Conservation (phyloP, 2,797 vertebrate genomes). For the Furcifer pardalis region DNA sequence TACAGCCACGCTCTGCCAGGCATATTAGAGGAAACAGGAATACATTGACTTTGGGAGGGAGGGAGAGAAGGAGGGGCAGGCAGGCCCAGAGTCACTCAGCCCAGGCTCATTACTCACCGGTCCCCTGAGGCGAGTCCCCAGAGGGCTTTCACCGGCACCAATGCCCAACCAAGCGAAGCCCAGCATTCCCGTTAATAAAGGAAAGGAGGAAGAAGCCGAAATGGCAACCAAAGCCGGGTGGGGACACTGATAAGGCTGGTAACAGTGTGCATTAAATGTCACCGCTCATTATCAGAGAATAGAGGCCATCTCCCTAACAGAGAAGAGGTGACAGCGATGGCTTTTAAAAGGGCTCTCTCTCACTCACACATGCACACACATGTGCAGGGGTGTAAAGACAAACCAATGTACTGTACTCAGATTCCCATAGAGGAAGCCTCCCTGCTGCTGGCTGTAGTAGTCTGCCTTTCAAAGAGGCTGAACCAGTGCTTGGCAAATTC, state of each 20-base stretch:
- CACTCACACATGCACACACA: too few species aligned
- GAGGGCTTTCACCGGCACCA: neutral
- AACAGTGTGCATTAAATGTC: constrained; percentile 43
- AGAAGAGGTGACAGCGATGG: constrained; percentile 24
- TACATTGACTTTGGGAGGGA: constrained; percentile 30
- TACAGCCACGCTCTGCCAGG: constrained; percentile 53
- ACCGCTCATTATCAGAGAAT: constrained; percentile 27
- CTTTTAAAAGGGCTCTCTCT: neutral
- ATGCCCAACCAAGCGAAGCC: neutral
- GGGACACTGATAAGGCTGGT: constrained; percentile 7
- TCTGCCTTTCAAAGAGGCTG: neutral
- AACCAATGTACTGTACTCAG: neutral
- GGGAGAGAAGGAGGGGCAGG: neutral
- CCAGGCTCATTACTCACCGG: constrained; percentile 13
- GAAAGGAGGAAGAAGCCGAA: constrained; percentile 10
- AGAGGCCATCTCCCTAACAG: constrained; percentile 33
- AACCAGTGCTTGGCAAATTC: too few species aligned
- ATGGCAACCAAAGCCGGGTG: constrained; percentile 13
- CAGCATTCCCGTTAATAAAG: neutral
- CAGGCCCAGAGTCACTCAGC: constrained; percentile 2
- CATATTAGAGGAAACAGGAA: constrained; percentile 62
- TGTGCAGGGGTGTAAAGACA: neutral
- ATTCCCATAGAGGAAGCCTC: neutral
- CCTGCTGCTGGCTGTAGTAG: neutral
- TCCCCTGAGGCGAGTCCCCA: neutral